Conservation (phyloP, 30 jellyfish, hydroid and myxozoan species). For the Morbakka virulenta region DNA sequence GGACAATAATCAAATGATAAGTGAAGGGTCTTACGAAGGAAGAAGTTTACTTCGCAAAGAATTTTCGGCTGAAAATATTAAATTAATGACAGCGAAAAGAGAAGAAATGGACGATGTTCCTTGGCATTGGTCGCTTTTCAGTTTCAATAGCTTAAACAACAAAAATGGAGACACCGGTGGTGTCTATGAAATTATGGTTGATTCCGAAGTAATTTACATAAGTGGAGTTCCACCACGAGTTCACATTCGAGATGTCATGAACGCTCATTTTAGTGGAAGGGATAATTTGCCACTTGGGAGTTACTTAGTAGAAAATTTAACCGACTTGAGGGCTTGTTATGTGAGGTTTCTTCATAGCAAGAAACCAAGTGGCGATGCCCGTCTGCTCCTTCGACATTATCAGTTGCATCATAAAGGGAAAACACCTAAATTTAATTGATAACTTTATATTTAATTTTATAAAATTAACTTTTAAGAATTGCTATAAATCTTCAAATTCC, state of each 20-base stretch:
- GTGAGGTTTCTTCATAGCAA: constrained; percentile 87
- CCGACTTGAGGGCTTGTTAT: constrained; percentile 48
- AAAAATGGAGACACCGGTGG: constrained; percentile 88
- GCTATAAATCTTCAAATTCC: no score
- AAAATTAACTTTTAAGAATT: no score
- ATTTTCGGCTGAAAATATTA: constrained; percentile 75
- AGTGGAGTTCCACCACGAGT: constrained; percentile 95
- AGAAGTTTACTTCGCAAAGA: constrained; percentile 71
- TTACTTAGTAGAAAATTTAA: constrained; percentile 51
- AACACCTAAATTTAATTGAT: constrained; percentile 74
- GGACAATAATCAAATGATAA: no score
- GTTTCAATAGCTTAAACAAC: constrained; percentile 78
- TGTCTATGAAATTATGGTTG: constrained; percentile 84
- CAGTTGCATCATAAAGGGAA: constrained; percentile 79
- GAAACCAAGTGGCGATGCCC: constrained; percentile 84
- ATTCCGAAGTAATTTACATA: constrained; percentile 66
- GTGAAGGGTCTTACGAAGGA: constrained; percentile 47
- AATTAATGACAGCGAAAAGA: constrained; percentile 75
- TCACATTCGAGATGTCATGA: constrained; percentile 90
- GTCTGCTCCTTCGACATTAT: constrained; percentile 70
- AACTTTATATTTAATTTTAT: no score
- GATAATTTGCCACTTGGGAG: constrained; percentile 86
- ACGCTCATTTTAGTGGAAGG: constrained; percentile 97
- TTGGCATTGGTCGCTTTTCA: constrained; percentile 73
- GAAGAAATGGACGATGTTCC: constrained; percentile 75